Conservation (phyloP, 2,888 invertebrate genomes). For the Abscondita cerata region DNA sequence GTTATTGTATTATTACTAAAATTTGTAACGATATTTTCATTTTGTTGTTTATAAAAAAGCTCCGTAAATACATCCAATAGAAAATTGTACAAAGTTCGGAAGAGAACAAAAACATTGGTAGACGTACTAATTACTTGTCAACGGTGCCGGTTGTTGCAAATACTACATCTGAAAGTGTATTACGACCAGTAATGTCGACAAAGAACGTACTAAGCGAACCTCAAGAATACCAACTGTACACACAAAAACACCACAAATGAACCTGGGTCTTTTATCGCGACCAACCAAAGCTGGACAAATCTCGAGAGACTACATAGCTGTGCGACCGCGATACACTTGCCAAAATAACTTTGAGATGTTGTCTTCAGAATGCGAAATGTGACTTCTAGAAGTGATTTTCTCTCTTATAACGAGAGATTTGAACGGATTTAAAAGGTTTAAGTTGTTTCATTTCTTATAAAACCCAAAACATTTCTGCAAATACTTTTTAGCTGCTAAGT, state of each 20-base stretch:
- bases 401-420: slow-evolving; percentile 29
- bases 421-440: slow-evolving; percentile 23
- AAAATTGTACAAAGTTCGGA: too few relatives aligned
- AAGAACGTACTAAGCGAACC: slow-evolving; percentile 26
- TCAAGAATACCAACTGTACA: slow-evolving; percentile 32
- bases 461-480: too few relatives aligned
- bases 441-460: neutral
- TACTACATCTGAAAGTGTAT: slow-evolving; percentile 12
- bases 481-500: too few relatives aligned
- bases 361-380: slow-evolving; percentile 28
- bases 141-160: slow-evolving; percentile 6
- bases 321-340: slow-evolving; percentile 34
- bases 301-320: slow-evolving; percentile 37
- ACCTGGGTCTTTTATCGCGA: slow-evolving; percentile 39
- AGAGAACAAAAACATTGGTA: neutral
- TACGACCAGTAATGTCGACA: slow-evolving; percentile 20
- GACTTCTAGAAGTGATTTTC: slow-evolving; percentile 22
- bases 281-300: slow-evolving; percentile 37
- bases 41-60: too few relatives aligned
- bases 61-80: too few relatives aligned
- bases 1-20: too few relatives aligned
- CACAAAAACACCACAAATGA: slow-evolving; percentile 39
- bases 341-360: slow-evolving; percentile 34
- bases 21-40: too few relatives aligned
- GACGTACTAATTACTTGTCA: slow-evolving; percentile 5